Conservation (phyloP, 2,888 invertebrate species). For the Crossocerus cetratus region DNA sequence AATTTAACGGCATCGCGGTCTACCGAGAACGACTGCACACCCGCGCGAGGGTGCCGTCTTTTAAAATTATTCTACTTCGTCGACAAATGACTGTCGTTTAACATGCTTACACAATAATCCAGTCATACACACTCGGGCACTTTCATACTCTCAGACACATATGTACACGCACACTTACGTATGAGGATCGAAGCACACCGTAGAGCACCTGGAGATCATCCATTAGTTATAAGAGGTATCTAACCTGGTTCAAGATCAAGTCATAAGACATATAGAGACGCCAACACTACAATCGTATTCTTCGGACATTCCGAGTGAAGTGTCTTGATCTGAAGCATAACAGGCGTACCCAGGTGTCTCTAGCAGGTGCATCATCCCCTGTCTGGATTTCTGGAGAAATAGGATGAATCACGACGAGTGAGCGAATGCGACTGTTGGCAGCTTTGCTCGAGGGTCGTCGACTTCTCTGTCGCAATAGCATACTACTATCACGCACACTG, state of each 20-base stretch:
- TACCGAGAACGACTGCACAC: no score
- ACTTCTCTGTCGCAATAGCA: conserved; percentile 5
- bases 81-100: no score
- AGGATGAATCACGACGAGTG: conserved; percentile 29
- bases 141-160: neutral
- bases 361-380: conserved; percentile 3
- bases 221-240: no score
- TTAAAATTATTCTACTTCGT: no score
- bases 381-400: conserved; percentile 30
- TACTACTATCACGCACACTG: conserved; percentile 5
- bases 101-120: neutral
- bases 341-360: conserved; percentile 2
- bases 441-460: conserved; percentile 13
- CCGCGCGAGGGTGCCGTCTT: no score
- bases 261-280: no score
- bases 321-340: no score
- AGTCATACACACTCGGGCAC: neutral
- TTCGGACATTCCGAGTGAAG: no score
- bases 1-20: no score
- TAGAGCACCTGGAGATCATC: no score
- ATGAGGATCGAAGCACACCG: neutral
- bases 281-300: no score
- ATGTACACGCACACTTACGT: conserved; percentile 8
- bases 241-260: no score
- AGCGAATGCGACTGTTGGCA: conserved; percentile 40